Evolutionary conservation across 1,140 invertebrate genomes (phyloP).

Genomic region (Limonius californicus): DNA sequence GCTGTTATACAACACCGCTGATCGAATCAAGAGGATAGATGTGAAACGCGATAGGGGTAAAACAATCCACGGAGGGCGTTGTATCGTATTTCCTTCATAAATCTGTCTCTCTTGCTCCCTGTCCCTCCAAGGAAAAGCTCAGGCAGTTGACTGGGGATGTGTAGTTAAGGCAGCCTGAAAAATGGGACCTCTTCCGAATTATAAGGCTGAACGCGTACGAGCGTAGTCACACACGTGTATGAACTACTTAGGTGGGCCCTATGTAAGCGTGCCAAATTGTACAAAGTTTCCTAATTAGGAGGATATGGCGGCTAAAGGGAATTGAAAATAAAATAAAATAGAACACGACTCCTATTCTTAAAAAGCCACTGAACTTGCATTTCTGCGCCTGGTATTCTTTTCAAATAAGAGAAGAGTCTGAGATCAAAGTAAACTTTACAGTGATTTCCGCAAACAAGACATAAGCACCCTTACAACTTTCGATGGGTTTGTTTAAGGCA

Average conservation of each 20-base stretch:
- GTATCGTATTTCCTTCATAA: not conserved
- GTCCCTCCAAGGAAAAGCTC: too few relatives aligned
- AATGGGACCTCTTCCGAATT: not conserved
- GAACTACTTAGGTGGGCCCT: not conserved
- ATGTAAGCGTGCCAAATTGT: slow-evolving; percentile 3
- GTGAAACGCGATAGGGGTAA: not conserved
- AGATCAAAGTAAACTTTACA: too few relatives aligned
- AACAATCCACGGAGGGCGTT: not conserved
- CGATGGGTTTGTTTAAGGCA: too few relatives aligned
- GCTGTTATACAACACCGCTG: not conserved
- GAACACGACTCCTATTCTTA: not conserved
- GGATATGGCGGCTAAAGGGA: not conserved
- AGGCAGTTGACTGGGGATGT: not conserved
- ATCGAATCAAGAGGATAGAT: slow-evolving; percentile 10
- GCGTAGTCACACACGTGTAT: not conserved
- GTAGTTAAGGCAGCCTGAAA: not conserved
- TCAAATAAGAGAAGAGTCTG: too few relatives aligned
- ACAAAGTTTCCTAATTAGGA: slow-evolving; percentile 4
- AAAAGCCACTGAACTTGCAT: too few relatives aligned
- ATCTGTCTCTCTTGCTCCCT: not conserved
- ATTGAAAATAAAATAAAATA: slow-evolving; percentile 8
- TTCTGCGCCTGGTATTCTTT: too few relatives aligned
- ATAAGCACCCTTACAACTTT: too few relatives aligned
- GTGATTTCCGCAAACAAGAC: too few relatives aligned
- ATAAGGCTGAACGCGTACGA: not conserved